Percentiles rank a stretch among this genome's conserved stretches.
phyloP scores from a whole-genome alignment of 2,888 invertebrate genomes.

The Rosalia funebris region DNA sequence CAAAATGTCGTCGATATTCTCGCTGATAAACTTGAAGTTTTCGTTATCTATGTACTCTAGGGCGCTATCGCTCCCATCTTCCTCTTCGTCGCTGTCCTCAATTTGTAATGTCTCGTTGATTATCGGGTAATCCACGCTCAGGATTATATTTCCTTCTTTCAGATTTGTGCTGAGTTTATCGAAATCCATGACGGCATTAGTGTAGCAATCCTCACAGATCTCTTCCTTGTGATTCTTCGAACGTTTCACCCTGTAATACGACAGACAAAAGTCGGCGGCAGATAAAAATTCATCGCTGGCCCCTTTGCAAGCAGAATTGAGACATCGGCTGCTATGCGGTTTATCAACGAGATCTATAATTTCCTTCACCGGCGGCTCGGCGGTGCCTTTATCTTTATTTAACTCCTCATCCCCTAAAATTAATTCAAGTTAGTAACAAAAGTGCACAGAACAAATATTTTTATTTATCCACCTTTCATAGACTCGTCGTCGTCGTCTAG shows the following conservation, averaged over 20 bases:
- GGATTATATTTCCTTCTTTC: conserved; percentile 39
- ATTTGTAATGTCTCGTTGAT: conserved; percentile 62
- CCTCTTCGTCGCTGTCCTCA: conserved; percentile 61
- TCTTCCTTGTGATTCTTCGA: conserved; percentile 58
- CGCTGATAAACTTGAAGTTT: conserved; percentile 61
- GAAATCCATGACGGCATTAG: conserved; percentile 57
- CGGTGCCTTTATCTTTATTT: not conserved
- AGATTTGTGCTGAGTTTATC: conserved; percentile 54
- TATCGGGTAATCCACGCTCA: conserved; percentile 56
- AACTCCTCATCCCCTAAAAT: not conserved
- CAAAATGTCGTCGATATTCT: conserved; percentile 64
- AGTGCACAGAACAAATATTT: too few species aligned
- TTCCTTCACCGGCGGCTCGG: conserved; percentile 40
- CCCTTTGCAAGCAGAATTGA: conserved; percentile 68
- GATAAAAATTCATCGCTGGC: conserved; percentile 57
- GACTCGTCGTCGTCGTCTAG: conserved; percentile 55
- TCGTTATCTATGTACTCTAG: conserved; percentile 50
- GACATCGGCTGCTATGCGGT: conserved; percentile 62
- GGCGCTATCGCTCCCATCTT: conserved; percentile 45
- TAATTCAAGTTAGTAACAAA: too few species aligned
- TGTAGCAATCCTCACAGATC: conserved; percentile 62
- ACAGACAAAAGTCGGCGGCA: conserved; percentile 63
- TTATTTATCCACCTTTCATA: conserved; percentile 16
- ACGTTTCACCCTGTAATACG: conserved; percentile 62
- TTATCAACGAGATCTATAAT: conserved; percentile 58